A percentile compares a stretch with the other conserved stretches of the same genome.
These are phyloP conservation scores for Gavia stellata DNA, from an alignment of 2,113 vertebrate genomes.

Conservation along the genomic window DNA sequence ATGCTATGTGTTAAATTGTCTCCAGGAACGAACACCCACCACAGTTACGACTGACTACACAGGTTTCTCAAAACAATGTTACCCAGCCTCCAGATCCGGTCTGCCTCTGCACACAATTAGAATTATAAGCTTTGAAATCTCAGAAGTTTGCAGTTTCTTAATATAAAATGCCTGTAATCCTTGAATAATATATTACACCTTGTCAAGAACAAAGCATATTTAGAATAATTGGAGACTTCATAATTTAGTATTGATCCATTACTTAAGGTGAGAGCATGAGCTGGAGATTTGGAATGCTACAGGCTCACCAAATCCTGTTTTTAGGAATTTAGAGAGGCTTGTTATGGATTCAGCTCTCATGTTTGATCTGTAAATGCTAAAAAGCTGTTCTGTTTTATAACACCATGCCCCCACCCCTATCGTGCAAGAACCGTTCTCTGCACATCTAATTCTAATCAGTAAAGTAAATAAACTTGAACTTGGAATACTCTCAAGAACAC, in stretches of 20 bases:
- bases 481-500: background rate
- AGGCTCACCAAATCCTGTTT: background rate
- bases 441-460: background rate
- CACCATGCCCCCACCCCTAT: background rate
- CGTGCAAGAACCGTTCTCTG: background rate
- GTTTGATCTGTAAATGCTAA: constrained; percentile 3
- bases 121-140: background rate
- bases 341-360: background rate
- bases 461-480: constrained; percentile 50
- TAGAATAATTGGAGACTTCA: background rate
- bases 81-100: background rate
- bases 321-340: background rate
- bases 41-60: background rate
- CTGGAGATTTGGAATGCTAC: background rate
- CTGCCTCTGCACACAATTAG: background rate
- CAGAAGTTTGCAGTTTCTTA: background rate
- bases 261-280: background rate
- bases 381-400: constrained; percentile 23
- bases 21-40: background rate
- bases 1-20: background rate
- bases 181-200: background rate
- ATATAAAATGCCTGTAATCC: background rate
- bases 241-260: background rate
- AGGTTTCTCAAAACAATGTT: background rate
- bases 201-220: background rate